Evolutionary conservation across 2,888 invertebrate genomes (phyloP).

Genomic region (Neuroscelio doddi): DNA sequence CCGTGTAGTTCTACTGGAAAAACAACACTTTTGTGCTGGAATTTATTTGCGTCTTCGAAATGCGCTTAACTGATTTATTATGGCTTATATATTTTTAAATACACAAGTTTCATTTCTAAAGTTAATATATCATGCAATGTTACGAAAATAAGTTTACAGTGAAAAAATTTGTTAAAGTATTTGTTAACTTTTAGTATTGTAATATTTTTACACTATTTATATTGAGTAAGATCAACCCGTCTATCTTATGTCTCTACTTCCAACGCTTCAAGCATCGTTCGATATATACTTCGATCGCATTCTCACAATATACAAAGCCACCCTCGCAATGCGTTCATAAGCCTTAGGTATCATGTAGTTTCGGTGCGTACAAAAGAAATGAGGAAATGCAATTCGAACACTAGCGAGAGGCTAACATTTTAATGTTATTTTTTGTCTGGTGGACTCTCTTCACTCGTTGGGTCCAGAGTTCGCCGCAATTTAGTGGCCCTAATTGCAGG

Average conservation of each 20-base stretch:
- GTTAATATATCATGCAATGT: too few species aligned
- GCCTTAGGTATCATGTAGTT: conserved; percentile 38
- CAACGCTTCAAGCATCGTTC: conserved; percentile 35
- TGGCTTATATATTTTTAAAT: too few species aligned
- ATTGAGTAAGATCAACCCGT: conserved; percentile 5
- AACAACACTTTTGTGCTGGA: too few species aligned
- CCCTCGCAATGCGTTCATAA: conserved; percentile 65
- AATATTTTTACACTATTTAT: too few species aligned
- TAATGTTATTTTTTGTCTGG: conserved; percentile 72
- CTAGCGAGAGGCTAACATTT: conserved; percentile 61
- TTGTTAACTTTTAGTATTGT: too few species aligned
- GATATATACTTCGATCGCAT: conserved; percentile 58
- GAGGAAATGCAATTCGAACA: conserved; percentile 28
- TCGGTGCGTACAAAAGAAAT: conserved; percentile 41
- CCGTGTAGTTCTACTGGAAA: too few species aligned
- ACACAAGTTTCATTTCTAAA: too few species aligned
- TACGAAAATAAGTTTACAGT: too few species aligned
- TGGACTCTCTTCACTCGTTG: conserved; percentile 72
- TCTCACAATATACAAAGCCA: conserved; percentile 70
- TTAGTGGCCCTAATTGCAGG: conserved; percentile 91
- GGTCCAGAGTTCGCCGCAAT: conserved; percentile 80
- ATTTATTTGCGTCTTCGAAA: too few species aligned
- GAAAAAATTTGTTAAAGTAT: too few species aligned
- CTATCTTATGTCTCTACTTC: conserved; percentile 6
- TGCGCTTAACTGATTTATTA: too few species aligned